A percentile compares a stretch with the other conserved stretches of the same genome.
These are phyloP conservation scores for Tetragonula carbonaria DNA, from an alignment of 2,888 invertebrate species.

Conservation along the genomic window DNA sequence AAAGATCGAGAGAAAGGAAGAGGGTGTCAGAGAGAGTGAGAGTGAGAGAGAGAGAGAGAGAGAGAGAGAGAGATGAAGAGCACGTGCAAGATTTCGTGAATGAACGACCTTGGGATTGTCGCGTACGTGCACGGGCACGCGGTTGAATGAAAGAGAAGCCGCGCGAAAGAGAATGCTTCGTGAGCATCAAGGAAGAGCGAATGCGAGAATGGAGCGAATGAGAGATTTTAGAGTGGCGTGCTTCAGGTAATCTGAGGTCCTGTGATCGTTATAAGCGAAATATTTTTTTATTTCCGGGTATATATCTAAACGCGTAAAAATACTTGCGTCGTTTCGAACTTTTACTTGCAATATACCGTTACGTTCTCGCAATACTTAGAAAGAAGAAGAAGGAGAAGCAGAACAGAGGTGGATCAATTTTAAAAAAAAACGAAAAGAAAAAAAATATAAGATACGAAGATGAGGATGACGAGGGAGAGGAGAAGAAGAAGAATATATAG, in stretches of 20 bases:
- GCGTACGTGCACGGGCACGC: constrained; percentile 62
- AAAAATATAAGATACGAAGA: constrained; percentile 65
- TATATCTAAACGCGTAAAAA: constrained; percentile 73
- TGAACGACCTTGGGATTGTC: constrained; percentile 63
- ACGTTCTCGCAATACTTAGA: constrained; percentile 84
- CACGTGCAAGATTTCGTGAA: constrained; percentile 48
- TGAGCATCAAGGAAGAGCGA: constrained; percentile 72
- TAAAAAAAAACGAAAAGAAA: constrained; percentile 41
- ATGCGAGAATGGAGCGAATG: constrained; percentile 63
- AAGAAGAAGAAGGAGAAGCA: constrained; percentile 73
- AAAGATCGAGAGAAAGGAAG: background rate
- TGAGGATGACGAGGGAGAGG: constrained; percentile 73
- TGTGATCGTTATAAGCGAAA: constrained; percentile 84
- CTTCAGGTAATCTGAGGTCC: constrained; percentile 84
- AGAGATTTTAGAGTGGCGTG: constrained; percentile 78
- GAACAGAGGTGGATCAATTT: constrained; percentile 64
- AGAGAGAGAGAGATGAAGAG: constrained; percentile 6
- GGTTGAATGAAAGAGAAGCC: constrained; percentile 65
- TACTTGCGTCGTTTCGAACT: constrained; percentile 81
- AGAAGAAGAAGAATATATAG: constrained; percentile 50
- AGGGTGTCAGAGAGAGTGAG: background rate
- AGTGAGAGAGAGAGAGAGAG: background rate
- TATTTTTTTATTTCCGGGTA: constrained; percentile 84
- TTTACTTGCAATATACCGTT: constrained; percentile 84
- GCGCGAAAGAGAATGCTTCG: constrained; percentile 72